A percentile compares a stretch with the other conserved stretches of the same genome.
Evolutionary conservation across 2,797 vertebrate genomes (phyloP).

Genomic region (Sebastes itinus): DNA sequence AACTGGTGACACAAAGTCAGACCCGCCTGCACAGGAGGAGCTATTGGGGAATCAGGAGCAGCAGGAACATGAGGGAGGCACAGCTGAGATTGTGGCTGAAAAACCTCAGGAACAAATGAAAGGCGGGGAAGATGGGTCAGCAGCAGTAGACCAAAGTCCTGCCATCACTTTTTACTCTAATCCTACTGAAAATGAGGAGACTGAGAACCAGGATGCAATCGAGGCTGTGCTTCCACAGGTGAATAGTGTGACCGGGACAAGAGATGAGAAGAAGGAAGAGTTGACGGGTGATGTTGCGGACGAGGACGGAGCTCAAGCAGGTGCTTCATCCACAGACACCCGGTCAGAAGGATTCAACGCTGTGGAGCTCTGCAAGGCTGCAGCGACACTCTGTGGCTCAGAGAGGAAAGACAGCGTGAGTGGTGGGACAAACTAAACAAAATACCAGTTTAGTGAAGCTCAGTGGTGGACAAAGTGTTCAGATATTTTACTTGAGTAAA

Average conservation of each 20-base stretch:
- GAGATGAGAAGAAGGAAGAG: not conserved
- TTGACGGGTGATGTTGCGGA: not conserved
- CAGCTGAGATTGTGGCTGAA: not conserved
- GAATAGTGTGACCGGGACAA: not conserved
- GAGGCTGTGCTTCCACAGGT: not conserved
- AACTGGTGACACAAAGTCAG: constrained; percentile 3
- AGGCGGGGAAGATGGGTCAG: not conserved
- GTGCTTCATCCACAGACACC: not conserved
- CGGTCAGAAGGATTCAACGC: not conserved
- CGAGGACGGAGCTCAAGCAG: not conserved
- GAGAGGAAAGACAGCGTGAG: constrained; percentile 57
- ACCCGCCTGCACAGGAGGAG: not conserved
- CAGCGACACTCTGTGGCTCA: constrained; percentile 38
- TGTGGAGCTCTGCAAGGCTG: constrained; percentile 4
- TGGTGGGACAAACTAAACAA: not conserved
- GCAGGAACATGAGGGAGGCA: not conserved
- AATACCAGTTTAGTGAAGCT: not conserved
- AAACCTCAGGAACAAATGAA: not conserved
- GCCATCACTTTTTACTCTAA: not conserved
- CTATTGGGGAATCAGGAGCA: not conserved
- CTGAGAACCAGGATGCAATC: not conserved
- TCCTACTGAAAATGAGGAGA: not conserved
- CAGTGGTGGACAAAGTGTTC: not conserved
- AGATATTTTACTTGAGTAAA: no score
- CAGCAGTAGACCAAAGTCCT: not conserved